Evolutionary conservation across 2,797 vertebrate genomes (phyloP).

Genomic region (Catamblyrhynchus diadema): DNA sequence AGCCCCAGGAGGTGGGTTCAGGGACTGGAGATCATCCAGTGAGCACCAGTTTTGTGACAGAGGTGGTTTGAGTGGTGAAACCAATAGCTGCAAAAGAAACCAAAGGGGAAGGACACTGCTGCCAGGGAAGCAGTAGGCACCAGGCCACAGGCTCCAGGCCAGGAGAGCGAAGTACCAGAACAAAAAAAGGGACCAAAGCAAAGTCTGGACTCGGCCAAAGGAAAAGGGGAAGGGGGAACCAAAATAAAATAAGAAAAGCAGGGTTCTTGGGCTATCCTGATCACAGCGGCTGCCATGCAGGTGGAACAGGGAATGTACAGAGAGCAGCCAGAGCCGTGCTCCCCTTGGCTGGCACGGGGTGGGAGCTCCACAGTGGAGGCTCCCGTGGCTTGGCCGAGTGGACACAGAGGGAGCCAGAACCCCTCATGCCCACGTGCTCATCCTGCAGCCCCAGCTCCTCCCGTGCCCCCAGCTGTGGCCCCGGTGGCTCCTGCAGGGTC

Average conservation of each 20-base stretch:
- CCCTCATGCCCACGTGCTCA: rapidly evolving
- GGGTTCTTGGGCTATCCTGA: conserved; percentile 58
- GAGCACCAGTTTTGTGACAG: conserved; percentile 64
- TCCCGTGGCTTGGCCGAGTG: background rate
- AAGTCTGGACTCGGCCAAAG: conserved; percentile 33
- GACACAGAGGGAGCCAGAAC: background rate
- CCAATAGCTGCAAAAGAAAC: conserved; percentile 27
- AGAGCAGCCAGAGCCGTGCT: background rate
- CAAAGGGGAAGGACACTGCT: background rate
- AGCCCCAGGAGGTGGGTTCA: background rate
- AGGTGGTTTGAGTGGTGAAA: conserved; percentile 38
- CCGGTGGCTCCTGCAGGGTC: conserved; percentile 12
- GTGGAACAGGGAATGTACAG: conserved; percentile 14
- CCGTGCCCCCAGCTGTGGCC: background rate
- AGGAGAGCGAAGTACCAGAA: background rate
- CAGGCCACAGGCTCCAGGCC: background rate
- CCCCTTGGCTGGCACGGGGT: rapidly evolving
- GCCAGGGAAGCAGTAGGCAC: background rate
- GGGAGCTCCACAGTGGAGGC: rapidly evolving
- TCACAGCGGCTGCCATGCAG: background rate
- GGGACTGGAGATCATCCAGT: conserved; percentile 63
- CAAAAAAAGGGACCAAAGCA: conserved; percentile 20
- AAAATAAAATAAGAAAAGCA: conserved; percentile 56
- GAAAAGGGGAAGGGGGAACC: background rate
- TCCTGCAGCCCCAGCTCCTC: conserved; percentile 34